phyloP scores from a whole-genome alignment of 1,140 invertebrate species.

The Pogonomyrmex californicus region DNA sequence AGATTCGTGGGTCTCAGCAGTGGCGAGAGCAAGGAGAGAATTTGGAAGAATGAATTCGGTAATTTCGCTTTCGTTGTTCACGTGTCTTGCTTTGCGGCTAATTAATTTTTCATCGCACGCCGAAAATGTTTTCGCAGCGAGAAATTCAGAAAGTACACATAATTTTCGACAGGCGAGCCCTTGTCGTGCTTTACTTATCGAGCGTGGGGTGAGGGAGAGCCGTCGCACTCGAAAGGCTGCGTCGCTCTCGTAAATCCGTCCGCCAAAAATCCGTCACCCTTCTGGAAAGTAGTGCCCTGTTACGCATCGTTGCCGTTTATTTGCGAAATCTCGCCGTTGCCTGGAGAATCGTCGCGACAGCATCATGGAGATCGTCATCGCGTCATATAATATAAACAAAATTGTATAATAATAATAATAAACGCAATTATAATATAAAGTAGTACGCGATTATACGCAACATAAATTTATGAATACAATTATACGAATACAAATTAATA shows the following conservation, averaged over 20 bases:
- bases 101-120: background rate
- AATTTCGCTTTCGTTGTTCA: slow-evolving; percentile 7
- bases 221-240: slow-evolving; percentile 87
- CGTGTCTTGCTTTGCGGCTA: background rate
- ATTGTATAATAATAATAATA: background rate
- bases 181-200: slow-evolving; percentile 88
- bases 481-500: background rate
- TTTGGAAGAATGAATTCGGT: slow-evolving; percentile 85
- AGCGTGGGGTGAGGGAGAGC: slow-evolving; percentile 90
- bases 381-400: background rate
- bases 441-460: background rate
- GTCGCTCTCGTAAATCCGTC: slow-evolving; percentile 84
- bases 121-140: background rate
- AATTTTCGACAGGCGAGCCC: slow-evolving; percentile 83
- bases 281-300: slow-evolving; percentile 88
- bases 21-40: slow-evolving; percentile 75
- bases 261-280: slow-evolving; percentile 75
- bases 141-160: slow-evolving; percentile 38
- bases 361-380: background rate
- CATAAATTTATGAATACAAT: background rate
- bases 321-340: slow-evolving; percentile 88
- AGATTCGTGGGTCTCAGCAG: slow-evolving; percentile 88
- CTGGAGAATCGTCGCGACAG: slow-evolving; percentile 19
- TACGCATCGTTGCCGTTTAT: slow-evolving; percentile 86
- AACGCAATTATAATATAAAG: background rate